A percentile compares a stretch with the other conserved stretches of the same genome.
These are phyloP conservation scores for Microdon myrmicae DNA, from an alignment of 2,888 invertebrate genomes.

Conservation along the genomic window DNA sequence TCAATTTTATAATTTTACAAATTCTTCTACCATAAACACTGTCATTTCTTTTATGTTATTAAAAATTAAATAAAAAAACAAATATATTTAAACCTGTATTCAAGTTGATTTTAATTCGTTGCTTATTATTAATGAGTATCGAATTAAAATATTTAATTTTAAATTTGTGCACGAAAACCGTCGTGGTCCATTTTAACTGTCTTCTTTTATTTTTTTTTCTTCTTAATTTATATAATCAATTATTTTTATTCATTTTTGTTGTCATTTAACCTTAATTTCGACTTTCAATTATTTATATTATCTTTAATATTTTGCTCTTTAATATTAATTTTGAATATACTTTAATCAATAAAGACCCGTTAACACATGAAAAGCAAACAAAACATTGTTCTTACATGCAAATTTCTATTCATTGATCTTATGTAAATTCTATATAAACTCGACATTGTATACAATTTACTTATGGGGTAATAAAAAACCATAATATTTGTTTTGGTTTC, in stretches of 20 bases:
- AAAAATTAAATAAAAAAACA: no score
- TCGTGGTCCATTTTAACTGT: constrained; percentile 39
- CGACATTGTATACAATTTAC: no score
- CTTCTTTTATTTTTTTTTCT: constrained; percentile 4
- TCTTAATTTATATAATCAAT: not conserved
- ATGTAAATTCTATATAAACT: no score
- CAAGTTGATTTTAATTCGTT: constrained; percentile 41
- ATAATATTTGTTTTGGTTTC: constrained; percentile 16
- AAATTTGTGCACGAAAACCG: constrained; percentile 38
- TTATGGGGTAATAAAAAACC: constrained; percentile 21
- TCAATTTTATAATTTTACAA: not conserved
- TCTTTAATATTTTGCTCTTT: no score
- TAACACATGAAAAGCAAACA: no score
- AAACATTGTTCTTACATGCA: no score
- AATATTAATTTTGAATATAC: not conserved
- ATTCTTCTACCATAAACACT: no score
- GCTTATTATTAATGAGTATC: constrained; percentile 21
- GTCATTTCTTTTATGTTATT: no score
- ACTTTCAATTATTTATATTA: no score
- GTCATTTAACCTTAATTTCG: not conserved
- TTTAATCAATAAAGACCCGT: no score
- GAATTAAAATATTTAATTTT: constrained; percentile 32
- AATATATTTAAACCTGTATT: constrained; percentile 5
- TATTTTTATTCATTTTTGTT: not conserved
- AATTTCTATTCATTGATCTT: no score